Percentiles rank a stretch among this genome's conserved stretches.
Evolutionary conservation across 2,797 vertebrate genomes (phyloP).

Genomic region (Pachyuromys duprasi): DNA sequence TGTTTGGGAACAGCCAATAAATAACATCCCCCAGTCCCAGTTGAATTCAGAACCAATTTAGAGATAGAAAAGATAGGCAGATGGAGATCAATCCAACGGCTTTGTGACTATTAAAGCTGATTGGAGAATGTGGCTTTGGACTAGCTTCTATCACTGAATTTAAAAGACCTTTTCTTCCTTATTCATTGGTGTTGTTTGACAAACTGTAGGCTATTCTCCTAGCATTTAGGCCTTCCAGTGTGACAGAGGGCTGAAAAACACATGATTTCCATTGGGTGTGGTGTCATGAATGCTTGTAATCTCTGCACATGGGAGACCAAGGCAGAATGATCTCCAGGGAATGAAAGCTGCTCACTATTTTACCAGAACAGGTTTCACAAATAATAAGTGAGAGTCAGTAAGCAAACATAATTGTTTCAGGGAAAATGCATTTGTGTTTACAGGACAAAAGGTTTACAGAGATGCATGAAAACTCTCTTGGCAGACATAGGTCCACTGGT

Average conservation of each 20-base stretch:
- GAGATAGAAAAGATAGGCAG: conserved; percentile 65
- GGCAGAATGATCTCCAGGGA: neutral
- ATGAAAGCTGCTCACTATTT: neutral
- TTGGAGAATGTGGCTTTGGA: conserved; percentile 32
- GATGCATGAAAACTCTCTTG: neutral
- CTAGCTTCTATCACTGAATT: conserved; percentile 49
- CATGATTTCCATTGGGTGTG: neutral
- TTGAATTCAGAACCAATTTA: conserved; percentile 69
- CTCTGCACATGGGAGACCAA: neutral
- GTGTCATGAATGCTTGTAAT: too few species aligned
- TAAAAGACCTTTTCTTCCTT: conserved; percentile 57
- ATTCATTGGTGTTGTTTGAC: neutral
- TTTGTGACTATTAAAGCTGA: conserved; percentile 54
- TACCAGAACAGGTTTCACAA: neutral
- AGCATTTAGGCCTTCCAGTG: neutral
- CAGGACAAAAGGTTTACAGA: conserved; percentile 9
- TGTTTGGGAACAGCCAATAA: conserved; percentile 64
- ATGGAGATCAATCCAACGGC: conserved; percentile 62
- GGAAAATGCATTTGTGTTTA: neutral
- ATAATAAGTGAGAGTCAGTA: conserved; percentile 40
- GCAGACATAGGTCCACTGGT: neutral
- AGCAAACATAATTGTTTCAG: conserved; percentile 2
- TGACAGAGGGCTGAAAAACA: neutral
- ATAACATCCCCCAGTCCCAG: conserved; percentile 58
- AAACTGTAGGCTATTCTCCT: neutral